These are phyloP conservation scores for Mus spretus DNA, from an alignment of 2,797 vertebrate genomes.

Conservation along the genomic window DNA sequence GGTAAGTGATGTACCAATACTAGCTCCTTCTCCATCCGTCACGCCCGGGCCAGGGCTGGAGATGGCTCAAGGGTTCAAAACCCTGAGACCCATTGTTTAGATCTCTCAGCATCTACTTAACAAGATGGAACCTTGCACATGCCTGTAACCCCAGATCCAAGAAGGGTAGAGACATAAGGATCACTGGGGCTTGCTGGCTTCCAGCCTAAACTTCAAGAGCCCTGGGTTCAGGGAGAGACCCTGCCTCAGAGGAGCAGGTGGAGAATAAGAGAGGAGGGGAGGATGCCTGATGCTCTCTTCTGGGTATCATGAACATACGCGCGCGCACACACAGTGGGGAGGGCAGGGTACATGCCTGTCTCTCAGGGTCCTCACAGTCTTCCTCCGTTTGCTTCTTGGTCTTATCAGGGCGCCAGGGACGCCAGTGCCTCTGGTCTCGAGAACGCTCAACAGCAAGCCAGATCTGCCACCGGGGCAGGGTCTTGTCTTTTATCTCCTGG, in stretches of 20 bases:
- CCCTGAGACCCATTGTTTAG: not conserved
- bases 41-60: not conserved
- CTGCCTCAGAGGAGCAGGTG: not conserved
- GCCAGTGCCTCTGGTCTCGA: constrained; percentile 94
- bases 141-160: not conserved
- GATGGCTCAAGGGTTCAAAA: not conserved
- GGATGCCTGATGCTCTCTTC: not conserved
- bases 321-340: not conserved
- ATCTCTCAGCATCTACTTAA: not conserved
- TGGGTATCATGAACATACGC: not conserved
- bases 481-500: constrained; percentile 94
- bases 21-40: accelerated
- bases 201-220: not conserved
- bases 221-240: not conserved
- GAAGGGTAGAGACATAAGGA: not conserved
- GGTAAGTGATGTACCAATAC: accelerated
- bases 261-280: not conserved
- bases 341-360: constrained; percentile 91
- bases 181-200: not conserved
- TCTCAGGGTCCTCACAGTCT: constrained; percentile 98
- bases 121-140: not conserved
- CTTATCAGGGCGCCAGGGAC: constrained; percentile 97
- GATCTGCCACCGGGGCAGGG: constrained; percentile 91
- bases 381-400: constrained; percentile 94
- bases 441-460: constrained; percentile 95